Evolutionary conservation across 2,888 invertebrate genomes (phyloP).

Genomic region (Erebia palarica): DNA sequence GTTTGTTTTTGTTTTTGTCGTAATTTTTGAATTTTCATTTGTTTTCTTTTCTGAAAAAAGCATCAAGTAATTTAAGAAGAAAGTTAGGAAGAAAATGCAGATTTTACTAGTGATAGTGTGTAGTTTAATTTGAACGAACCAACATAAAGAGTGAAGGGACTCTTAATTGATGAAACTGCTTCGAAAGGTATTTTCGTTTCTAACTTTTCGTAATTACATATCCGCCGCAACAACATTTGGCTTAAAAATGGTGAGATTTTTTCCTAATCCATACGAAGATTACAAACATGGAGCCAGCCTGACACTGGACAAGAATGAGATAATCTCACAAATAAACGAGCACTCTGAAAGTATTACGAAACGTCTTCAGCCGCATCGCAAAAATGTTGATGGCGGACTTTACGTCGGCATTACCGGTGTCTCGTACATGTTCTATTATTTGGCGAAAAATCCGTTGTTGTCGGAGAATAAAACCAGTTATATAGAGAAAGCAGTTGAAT

Average conservation of each 20-base stretch:
- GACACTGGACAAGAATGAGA: slow-evolving; percentile 51
- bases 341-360: slow-evolving; percentile 61
- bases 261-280: slow-evolving; percentile 67
- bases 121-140: neutral
- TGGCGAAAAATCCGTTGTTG: slow-evolving; percentile 82
- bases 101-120: neutral
- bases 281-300: slow-evolving; percentile 47
- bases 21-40: no score
- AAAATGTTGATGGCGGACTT: slow-evolving; percentile 83
- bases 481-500: slow-evolving; percentile 83
- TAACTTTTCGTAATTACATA: slow-evolving; percentile 47
- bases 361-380: slow-evolving; percentile 58
- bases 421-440: slow-evolving; percentile 88
- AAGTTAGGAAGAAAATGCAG: neutral
- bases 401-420: slow-evolving; percentile 88
- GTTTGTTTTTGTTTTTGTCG: no score
- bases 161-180: slow-evolving; percentile 45
- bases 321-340: slow-evolving; percentile 58
- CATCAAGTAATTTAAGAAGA: neutral
- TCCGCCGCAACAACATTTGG: slow-evolving; percentile 43
- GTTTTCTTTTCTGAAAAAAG: neutral
- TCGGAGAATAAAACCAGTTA: slow-evolving; percentile 69
- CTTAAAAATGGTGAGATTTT: slow-evolving; percentile 70
- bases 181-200: slow-evolving; percentile 38
- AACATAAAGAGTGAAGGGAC: neutral